These are phyloP conservation scores for Seladonia tumulorum DNA, from an alignment of 2,888 invertebrate species.

Conservation along the genomic window DNA sequence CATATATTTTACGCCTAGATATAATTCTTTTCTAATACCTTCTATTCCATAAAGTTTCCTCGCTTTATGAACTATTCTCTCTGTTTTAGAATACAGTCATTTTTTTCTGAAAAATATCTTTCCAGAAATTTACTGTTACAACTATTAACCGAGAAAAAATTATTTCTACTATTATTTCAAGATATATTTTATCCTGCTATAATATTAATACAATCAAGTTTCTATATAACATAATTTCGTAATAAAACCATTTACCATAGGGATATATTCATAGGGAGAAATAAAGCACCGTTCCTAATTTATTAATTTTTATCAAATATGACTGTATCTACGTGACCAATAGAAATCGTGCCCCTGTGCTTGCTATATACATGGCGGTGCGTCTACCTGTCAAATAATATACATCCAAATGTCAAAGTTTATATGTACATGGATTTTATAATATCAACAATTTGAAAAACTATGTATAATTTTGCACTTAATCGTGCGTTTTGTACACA, in stretches of 20 bases:
- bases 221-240: background rate
- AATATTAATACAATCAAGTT: background rate
- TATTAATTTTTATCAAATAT: slow-evolving; percentile 5
- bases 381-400: slow-evolving; percentile 43
- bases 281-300: slow-evolving; percentile 7
- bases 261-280: slow-evolving; percentile 20
- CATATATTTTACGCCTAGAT: background rate
- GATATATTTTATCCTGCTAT: background rate
- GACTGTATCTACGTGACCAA: slow-evolving; percentile 17
- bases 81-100: background rate
- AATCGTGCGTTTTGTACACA: background rate
- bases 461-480: slow-evolving; percentile 8
- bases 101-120: background rate
- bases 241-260: background rate
- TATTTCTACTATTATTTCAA: background rate
- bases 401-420: slow-evolving; percentile 34
- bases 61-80: too few relatives aligned
- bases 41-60: background rate
- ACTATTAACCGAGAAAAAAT: background rate
- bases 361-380: slow-evolving; percentile 20
- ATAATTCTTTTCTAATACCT: background rate
- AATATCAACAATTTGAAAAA: slow-evolving; percentile 33
- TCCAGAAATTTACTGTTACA: background rate
- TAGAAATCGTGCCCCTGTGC: slow-evolving; percentile 26
- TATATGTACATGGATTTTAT: slow-evolving; percentile 12